Evolutionary conservation across 2,113 vertebrate genomes (phyloP).

Genomic region (Monopterus albus): DNA sequence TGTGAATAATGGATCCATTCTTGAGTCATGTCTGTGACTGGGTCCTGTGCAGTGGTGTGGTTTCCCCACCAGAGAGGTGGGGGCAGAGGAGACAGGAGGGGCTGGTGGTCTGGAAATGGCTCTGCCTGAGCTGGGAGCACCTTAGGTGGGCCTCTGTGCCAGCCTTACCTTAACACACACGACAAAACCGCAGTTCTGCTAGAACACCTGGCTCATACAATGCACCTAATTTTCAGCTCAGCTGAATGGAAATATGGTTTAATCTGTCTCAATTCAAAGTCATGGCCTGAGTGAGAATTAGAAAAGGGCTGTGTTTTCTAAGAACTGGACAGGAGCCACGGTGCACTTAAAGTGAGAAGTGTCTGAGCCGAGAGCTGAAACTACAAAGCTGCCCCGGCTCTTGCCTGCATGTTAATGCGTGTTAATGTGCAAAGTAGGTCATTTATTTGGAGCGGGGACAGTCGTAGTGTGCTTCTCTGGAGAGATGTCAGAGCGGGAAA

Average conservation of each 20-base stretch:
- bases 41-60: slow-evolving; percentile 71
- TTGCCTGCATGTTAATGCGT: slow-evolving; percentile 76
- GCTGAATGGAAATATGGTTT: slow-evolving; percentile 31
- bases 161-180: slow-evolving; percentile 54
- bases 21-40: slow-evolving; percentile 73
- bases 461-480: slow-evolving; percentile 62
- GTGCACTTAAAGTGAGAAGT: slow-evolving; percentile 37
- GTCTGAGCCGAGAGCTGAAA: slow-evolving; percentile 38
- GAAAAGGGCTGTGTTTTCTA: slow-evolving; percentile 56
- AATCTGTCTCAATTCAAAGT: slow-evolving; percentile 29
- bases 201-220: slow-evolving; percentile 13
- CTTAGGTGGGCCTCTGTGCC: slow-evolving; percentile 73
- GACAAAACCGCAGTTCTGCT: slow-evolving; percentile 46
- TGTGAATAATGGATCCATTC: slow-evolving; percentile 84
- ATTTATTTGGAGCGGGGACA: slow-evolving; percentile 81
- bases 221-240: slow-evolving; percentile 25
- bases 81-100: slow-evolving; percentile 59
- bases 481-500: slow-evolving; percentile 67
- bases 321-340: slow-evolving; percentile 60
- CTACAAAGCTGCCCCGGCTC: slow-evolving; percentile 54
- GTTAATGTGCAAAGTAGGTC: slow-evolving; percentile 82
- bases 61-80: slow-evolving; percentile 70
- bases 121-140: slow-evolving; percentile 60
- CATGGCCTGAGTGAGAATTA: slow-evolving; percentile 17
- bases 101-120: slow-evolving; percentile 75